These are phyloP conservation scores for Matsumyia berberina DNA, from an alignment of 2,888 invertebrate genomes.

Conservation along the genomic window DNA sequence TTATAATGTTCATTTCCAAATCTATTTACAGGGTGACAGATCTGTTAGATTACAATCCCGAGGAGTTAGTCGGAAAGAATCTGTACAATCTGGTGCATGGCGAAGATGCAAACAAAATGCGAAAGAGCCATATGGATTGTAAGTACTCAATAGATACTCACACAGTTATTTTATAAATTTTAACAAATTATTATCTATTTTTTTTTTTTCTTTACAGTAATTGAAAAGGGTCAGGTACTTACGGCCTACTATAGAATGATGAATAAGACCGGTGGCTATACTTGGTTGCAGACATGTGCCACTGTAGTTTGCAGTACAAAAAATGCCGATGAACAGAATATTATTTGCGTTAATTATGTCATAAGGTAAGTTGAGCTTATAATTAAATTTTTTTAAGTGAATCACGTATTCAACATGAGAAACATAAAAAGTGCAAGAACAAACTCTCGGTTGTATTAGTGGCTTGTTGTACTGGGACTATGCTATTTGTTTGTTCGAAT, in stretches of 20 bases:
- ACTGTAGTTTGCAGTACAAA: slow-evolving; percentile 98
- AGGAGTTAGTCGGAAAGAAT: slow-evolving; percentile 96
- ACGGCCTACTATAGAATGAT: slow-evolving; percentile 98
- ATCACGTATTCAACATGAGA: too few species aligned
- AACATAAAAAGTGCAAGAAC: too few species aligned
- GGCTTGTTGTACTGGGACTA: too few species aligned
- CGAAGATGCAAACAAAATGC: slow-evolving; percentile 96
- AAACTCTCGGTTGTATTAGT: too few species aligned
- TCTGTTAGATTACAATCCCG: slow-evolving; percentile 95
- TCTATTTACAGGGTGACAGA: slow-evolving; percentile 91
- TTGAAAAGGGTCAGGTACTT: slow-evolving; percentile 97
- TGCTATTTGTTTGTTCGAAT: too few species aligned
- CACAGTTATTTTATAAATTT: slow-evolving; percentile 27
- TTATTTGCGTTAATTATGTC: slow-evolving; percentile 98
- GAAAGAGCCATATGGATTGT: slow-evolving; percentile 98
- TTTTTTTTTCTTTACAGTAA: slow-evolving; percentile 88
- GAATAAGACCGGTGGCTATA: slow-evolving; percentile 98
- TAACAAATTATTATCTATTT: slow-evolving; percentile 3
- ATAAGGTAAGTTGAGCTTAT: slow-evolving; percentile 88
- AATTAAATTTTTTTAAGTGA: too few species aligned
- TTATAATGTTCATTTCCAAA: slow-evolving; percentile 30
- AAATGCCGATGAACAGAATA: slow-evolving; percentile 98
- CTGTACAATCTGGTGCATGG: slow-evolving; percentile 97
- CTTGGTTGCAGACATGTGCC: slow-evolving; percentile 98
- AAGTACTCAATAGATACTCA: slow-evolving; percentile 86